These are phyloP conservation scores for Eristalinus aeneus DNA, from an alignment of 2,888 invertebrate species.

Conservation along the genomic window DNA sequence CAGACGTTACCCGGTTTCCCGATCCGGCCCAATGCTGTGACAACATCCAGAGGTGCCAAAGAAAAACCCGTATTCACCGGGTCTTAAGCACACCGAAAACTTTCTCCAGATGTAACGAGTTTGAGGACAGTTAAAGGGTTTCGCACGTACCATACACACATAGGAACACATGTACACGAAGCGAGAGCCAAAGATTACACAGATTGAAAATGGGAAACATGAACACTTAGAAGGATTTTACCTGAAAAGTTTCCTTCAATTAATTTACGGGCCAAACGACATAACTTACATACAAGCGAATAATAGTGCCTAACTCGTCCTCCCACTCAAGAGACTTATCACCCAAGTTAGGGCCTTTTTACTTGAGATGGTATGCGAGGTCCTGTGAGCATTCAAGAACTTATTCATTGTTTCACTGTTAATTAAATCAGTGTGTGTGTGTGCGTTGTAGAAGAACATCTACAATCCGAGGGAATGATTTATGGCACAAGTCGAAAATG, in stretches of 20 bases:
- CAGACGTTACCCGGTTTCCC: too few species aligned
- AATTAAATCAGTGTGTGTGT: slow-evolving; percentile 11
- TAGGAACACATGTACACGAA: background rate
- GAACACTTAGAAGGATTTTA: background rate
- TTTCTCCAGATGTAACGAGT: too few species aligned
- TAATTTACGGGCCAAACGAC: slow-evolving; percentile 25
- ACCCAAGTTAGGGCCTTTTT: background rate
- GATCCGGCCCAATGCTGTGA: too few species aligned
- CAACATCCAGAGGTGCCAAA: too few species aligned
- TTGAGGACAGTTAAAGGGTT: too few species aligned
- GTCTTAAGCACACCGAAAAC: too few species aligned
- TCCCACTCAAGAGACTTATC: background rate
- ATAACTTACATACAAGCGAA: background rate
- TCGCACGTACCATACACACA: background rate
- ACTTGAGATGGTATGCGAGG: slow-evolving; percentile 14
- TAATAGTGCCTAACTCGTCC: background rate
- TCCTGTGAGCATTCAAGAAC: slow-evolving; percentile 5
- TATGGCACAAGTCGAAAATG: background rate
- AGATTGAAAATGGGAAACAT: slow-evolving; percentile 16
- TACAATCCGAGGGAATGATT: background rate
- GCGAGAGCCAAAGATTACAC: background rate
- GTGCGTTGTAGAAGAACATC: background rate
- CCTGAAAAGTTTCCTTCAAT: slow-evolving; percentile 41
- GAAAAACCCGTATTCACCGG: too few species aligned
- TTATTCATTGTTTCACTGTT: background rate